Base-by-base conservation (phyloP, 1,140 invertebrate genomes). In the Procambarus virginalis region DNA sequence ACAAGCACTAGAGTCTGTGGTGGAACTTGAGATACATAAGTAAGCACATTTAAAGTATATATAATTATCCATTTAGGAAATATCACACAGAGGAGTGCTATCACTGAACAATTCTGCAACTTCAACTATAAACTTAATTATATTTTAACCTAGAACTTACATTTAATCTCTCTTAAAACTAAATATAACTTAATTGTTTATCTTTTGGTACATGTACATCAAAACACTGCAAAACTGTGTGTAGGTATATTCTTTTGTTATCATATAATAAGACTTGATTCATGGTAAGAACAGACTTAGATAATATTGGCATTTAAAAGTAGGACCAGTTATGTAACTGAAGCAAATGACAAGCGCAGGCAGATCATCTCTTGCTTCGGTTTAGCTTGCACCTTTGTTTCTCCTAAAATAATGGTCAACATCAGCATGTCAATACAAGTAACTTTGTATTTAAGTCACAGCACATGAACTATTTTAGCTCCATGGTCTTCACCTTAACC, bases 221-320 rank as follows among this genome's bases (percentile, higher is more conserved):
- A 87, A 84, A 90, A 90, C 88, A 92, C 86, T 84, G 83, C 68
- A 86, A 84, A 84, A 88, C 51, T 79, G 22, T 86, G 75, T 55
- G 68, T 88, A 91, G 77, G 90, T 91, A 84, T 88, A 78, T 83
- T 84, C 86, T 79, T 83, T 91, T 88, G 64, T 88, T 81, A 88
- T 86, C 58, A 86, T 86, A 86, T 77, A 86, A 86, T 84, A 91
- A 87, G 85, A 91, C 86, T 91, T 86, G 78, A 80, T 88, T 89
- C 64, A 83, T 76, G 86, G 60, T 89, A 83, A 89, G 84, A 84
- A 92, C 75, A 92, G 89, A 91, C 91, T 92, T 92, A 92, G 89
- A 91, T 76, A 85, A 73, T 92, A 92, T 92, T 92, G 91, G 91
- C 91, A 89, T 91, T 90, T 89, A 90, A 86, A 84, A 55, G 68